Evolutionary conservation across 2,113 vertebrate genomes (phyloP).

Genomic region (Columbina picui): DNA sequence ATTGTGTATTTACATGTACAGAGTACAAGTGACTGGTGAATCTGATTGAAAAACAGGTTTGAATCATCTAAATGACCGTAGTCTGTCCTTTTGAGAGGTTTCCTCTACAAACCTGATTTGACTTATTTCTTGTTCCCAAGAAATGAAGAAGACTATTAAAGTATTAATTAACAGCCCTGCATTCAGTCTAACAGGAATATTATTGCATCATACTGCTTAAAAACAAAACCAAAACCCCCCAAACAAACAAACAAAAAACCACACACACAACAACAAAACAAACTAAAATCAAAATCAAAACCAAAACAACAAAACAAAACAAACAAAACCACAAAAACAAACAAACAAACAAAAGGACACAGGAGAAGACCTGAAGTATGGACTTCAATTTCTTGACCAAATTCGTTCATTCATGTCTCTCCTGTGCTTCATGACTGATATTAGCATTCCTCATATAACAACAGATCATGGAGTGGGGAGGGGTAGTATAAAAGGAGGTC

Average conservation of each 20-base stretch:
- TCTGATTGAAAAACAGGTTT: background rate
- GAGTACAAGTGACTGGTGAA: background rate
- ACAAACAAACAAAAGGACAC: background rate
- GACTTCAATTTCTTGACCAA: background rate
- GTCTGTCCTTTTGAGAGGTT: background rate
- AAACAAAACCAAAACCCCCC: no score
- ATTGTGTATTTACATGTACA: background rate
- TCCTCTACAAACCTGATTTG: background rate
- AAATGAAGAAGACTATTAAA: background rate
- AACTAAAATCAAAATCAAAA: no score
- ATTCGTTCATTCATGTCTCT: background rate
- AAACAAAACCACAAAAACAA: no score
- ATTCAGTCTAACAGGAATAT: background rate
- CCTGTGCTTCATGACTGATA: background rate
- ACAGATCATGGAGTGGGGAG: accelerated
- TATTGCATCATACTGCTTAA: background rate
- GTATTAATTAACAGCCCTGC: background rate
- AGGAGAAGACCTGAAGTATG: background rate
- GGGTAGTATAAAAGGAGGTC: background rate
- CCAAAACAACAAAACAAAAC: no score
- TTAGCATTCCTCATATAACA: background rate
- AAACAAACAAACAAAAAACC: no score
- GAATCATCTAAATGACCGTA: background rate
- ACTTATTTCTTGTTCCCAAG: background rate
- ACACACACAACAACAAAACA: no score